phyloP scores from a whole-genome alignment of 2,888 invertebrate genomes.

The Meteorus colon region DNA sequence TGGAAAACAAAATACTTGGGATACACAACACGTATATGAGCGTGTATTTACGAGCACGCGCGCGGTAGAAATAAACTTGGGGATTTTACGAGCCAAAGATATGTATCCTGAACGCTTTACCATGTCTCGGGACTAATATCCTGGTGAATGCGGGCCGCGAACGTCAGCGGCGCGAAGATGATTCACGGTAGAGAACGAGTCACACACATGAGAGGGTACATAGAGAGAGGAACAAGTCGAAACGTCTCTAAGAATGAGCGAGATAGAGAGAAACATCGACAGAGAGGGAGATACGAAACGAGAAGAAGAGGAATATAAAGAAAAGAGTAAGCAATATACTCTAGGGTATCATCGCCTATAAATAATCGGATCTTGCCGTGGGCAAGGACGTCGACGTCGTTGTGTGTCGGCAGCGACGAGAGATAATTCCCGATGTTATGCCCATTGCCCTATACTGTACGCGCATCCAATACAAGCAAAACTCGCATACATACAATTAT shows the following conservation, averaged over 20 bases:
- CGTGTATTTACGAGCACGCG: conserved; percentile 38
- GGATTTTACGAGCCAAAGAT: conserved; percentile 38
- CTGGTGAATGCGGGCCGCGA: conserved; percentile 50
- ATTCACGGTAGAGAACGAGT: conserved; percentile 56
- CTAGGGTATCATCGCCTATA: conserved; percentile 72
- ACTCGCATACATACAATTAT: not conserved
- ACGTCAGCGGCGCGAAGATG: conserved; percentile 58
- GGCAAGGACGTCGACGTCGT: conserved; percentile 68
- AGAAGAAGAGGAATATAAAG: conserved; percentile 49
- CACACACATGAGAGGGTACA: conserved; percentile 43
- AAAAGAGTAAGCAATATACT: conserved; percentile 41
- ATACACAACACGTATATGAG: conserved; percentile 28
- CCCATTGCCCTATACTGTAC: conserved; percentile 13
- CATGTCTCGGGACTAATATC: conserved; percentile 40
- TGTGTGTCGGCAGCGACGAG: conserved; percentile 20
- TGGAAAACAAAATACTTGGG: conserved; percentile 31
- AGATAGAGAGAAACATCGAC: conserved; percentile 44
- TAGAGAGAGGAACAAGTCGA: conserved; percentile 33
- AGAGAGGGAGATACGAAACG: conserved; percentile 46
- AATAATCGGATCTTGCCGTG: conserved; percentile 68
- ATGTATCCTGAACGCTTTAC: conserved; percentile 38
- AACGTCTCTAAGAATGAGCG: not conserved
- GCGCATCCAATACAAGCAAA: not conserved
- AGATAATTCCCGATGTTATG: conserved; percentile 31
- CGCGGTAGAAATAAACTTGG: conserved; percentile 33